Evolutionary conservation across 1,140 invertebrate species (phyloP), one percentile per base, ranked within the genome.

Genomic region (Aphelinus atriplicis): DNA sequence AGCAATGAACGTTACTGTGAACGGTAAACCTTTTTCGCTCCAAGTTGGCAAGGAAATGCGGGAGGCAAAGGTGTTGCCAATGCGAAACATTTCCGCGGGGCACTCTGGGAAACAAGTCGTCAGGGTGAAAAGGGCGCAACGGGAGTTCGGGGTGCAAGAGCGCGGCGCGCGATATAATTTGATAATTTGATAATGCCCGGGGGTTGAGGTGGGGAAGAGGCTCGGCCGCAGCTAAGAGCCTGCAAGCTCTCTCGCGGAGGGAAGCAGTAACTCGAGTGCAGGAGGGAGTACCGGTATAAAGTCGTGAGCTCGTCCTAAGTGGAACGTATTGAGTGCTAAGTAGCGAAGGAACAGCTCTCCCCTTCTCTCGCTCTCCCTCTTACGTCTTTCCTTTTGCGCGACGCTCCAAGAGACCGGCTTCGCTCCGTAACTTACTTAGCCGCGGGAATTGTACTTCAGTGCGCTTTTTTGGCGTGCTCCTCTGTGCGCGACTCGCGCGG

Each of bases 281-380:
- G 51, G 46, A 58, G 72, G 67, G 80, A 77, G 77, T 67, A 78
- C 72, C 55, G 77, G 51, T 45, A 63, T 66, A 64, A 66, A 74
- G 66, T 74, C 67, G 62, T 72, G 26, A 1, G 48, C 42, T 9
- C 42, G 79, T 80, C 75, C 62, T 84, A 84, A 84, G 81, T 84
- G 80, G 80, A 82, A 85, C 78, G 73, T 82, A 85, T 85, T 78
- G 80, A 83, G 80, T 76, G 78, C 67, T 82, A 80, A 82, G 83
- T 82, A 81, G 81, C 75, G 77, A 78, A 81, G 63, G 76, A 83
- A 81, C 81, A 71, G 77, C 77, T 75, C 61, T 26, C 3, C 51
- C 53, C 42, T 53, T 64, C 3, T 26, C 6, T 26, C 58, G 9
- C 6, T 4, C 66, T 57, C 66, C 47, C 26, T 58, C 48, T 56